phyloP scores from a whole-genome alignment of 1,140 invertebrate genomes.

The Cotesia glomerata region DNA sequence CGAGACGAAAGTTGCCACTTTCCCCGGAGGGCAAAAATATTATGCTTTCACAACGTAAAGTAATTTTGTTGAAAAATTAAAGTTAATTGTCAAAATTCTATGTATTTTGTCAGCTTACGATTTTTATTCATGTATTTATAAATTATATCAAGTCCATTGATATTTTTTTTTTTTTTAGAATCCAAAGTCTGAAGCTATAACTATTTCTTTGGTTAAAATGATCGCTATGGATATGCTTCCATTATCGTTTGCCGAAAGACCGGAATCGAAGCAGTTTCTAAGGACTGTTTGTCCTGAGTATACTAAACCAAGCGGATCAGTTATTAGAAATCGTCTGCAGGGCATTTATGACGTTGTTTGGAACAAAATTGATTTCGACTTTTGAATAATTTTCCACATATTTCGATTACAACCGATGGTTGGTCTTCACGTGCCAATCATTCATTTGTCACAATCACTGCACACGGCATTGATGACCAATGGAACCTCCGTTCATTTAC shows the following conservation, averaged over 20 bases:
- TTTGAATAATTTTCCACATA: not conserved
- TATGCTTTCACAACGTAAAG: not conserved
- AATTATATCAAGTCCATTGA: not conserved
- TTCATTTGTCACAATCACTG: slow-evolving; percentile 2
- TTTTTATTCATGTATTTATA: not conserved
- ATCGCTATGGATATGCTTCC: slow-evolving; percentile 11
- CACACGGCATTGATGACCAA: slow-evolving; percentile 9
- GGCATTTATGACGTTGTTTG: not conserved
- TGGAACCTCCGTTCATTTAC: slow-evolving; percentile 9
- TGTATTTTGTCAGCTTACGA: not conserved
- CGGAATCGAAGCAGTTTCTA: not conserved
- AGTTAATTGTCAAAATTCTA: not conserved
- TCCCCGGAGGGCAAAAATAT: no score
- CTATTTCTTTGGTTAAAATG: slow-evolving; percentile 7
- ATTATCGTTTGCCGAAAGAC: slow-evolving; percentile 7
- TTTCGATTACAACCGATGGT: slow-evolving; percentile 6
- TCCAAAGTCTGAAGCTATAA: no score
- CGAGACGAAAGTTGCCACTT: no score
- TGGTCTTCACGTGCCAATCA: not conserved
- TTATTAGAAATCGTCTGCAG: not conserved
- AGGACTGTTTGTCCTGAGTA: slow-evolving; percentile 6
- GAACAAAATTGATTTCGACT: not conserved
- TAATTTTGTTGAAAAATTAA: no score
- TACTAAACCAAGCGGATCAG: not conserved
- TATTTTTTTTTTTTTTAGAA: not conserved